phyloP scores from a whole-genome alignment of 2,888 invertebrate genomes.

The Coelinius sp. region DNA sequence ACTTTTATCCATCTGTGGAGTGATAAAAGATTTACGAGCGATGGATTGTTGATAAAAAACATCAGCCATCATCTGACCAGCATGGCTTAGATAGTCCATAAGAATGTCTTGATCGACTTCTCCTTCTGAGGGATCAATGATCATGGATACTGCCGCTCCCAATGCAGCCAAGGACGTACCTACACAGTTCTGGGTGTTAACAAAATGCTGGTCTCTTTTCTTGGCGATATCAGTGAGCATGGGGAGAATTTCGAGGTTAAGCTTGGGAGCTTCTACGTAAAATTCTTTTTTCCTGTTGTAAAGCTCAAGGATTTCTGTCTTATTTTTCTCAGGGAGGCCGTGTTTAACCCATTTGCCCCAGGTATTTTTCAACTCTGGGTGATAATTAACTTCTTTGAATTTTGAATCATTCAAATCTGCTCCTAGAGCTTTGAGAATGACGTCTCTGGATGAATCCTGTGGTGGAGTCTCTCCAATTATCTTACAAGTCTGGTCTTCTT shows the following conservation, averaged over 20 bases:
- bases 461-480: neutral
- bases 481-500: no score
- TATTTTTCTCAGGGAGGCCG: conserved; percentile 47
- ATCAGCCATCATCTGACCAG: conserved; percentile 31
- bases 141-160: conserved; percentile 34
- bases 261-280: conserved; percentile 34
- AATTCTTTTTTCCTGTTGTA: conserved; percentile 33
- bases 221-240: conserved; percentile 33
- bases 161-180: conserved; percentile 35
- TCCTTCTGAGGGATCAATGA: conserved; percentile 25
- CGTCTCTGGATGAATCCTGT: neutral
- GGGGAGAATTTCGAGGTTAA: conserved; percentile 38
- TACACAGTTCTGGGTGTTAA: conserved; percentile 35
- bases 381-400: conserved; percentile 32
- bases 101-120: conserved; percentile 20
- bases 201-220: conserved; percentile 40
- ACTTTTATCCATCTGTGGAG: conserved; percentile 10
- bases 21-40: conserved; percentile 33
- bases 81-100: conserved; percentile 31
- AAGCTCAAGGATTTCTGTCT: conserved; percentile 32
- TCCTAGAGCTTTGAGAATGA: conserved; percentile 20
- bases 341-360: conserved; percentile 57
- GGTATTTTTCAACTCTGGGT: conserved; percentile 36
- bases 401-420: conserved; percentile 25
- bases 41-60: conserved; percentile 27